These are phyloP conservation scores for Etheostoma perlongum DNA, from an alignment of 2,797 vertebrate species.

Conservation along the genomic window DNA sequence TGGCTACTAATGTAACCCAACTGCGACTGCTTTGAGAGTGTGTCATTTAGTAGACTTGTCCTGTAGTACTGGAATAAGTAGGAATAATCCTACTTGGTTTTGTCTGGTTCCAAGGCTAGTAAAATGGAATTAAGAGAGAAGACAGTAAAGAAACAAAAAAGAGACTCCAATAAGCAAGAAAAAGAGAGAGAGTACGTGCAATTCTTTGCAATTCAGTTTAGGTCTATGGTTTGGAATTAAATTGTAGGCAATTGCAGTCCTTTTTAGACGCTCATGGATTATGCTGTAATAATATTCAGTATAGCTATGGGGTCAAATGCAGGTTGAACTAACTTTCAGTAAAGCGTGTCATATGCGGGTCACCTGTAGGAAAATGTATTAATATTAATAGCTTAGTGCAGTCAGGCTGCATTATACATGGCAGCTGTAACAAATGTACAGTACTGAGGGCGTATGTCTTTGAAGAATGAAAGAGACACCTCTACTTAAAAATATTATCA, in stretches of 20 bases:
- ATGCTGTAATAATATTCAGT: constrained; percentile 25
- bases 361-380: constrained; percentile 37
- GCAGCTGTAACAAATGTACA: constrained; percentile 29
- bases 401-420: constrained; percentile 4
- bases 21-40: too few relatives aligned
- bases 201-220: neutral
- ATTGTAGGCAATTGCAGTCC: neutral
- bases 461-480: constrained; percentile 27
- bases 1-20: too few relatives aligned
- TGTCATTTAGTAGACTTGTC: too few relatives aligned
- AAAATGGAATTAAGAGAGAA: neutral
- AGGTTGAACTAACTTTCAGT: constrained; percentile 30
- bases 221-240: neutral
- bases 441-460: constrained; percentile 8
- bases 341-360: constrained; percentile 22
- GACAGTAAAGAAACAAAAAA: neutral
- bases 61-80: too few relatives aligned
- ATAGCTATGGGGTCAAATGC: constrained; percentile 15
- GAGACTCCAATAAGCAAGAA: neutral
- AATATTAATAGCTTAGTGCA: constrained; percentile 39
- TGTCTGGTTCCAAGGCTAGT: too few relatives aligned
- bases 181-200: neutral
- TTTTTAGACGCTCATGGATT: constrained; percentile 6
- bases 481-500: constrained; percentile 35
- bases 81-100: too few relatives aligned